Percentiles rank a stretch among this genome's conserved stretches.
These are phyloP conservation scores for Marronus borbonicus DNA, from an alignment of 2,888 invertebrate species.

Conservation along the genomic window DNA sequence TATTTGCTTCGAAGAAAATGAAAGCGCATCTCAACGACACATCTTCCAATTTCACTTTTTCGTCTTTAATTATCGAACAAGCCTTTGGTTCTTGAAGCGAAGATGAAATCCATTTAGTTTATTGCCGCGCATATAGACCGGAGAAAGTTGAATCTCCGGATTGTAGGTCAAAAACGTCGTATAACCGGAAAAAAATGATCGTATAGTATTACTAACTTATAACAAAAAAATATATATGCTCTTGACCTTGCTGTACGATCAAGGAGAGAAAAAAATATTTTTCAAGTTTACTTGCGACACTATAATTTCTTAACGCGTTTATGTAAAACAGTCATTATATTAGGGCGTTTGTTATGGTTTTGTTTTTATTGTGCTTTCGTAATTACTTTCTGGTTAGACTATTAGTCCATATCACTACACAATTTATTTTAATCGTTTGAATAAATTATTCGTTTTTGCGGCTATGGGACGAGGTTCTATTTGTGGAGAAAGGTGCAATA, in stretches of 20 bases:
- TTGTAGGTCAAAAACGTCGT: constrained; percentile 35
- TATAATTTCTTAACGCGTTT: neutral
- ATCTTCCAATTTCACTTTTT: constrained; percentile 47
- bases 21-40: constrained; percentile 22
- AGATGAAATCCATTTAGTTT: constrained; percentile 34
- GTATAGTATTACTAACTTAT: constrained; percentile 19
- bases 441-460: neutral
- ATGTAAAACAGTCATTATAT: neutral
- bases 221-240: constrained; percentile 17
- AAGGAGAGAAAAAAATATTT: constrained; percentile 23
- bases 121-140: constrained; percentile 33
- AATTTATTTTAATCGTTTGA: neutral
- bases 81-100: constrained; percentile 34
- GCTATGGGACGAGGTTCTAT: neutral
- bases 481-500: neutral
- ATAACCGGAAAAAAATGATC: constrained; percentile 20
- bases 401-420: neutral
- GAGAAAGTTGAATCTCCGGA: constrained; percentile 39
- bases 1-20: constrained; percentile 27
- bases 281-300: constrained; percentile 5
- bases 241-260: constrained; percentile 28
- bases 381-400: constrained; percentile 1
- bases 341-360: neutral
- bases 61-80: constrained; percentile 40
- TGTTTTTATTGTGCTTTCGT: neutral